phyloP scores from a whole-genome alignment of 1,140 invertebrate species.

The Limonius californicus region DNA sequence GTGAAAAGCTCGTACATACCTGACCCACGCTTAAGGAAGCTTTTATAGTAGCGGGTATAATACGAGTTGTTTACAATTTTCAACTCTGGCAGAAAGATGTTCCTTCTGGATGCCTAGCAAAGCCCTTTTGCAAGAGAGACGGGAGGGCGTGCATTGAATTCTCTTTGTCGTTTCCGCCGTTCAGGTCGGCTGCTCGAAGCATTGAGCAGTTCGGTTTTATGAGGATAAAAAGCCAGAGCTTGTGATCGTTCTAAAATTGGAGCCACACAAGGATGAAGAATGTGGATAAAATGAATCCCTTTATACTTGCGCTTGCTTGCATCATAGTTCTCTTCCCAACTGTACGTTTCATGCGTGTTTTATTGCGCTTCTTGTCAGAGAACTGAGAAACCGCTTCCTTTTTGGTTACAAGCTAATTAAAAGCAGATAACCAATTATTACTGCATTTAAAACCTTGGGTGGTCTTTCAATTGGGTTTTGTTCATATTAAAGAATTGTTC shows the following conservation, averaged over 20 bases:
- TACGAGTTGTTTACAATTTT: background rate
- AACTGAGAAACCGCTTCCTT: background rate
- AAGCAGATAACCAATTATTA: background rate
- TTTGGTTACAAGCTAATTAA: background rate
- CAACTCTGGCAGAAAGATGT: background rate
- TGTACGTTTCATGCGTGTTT: background rate
- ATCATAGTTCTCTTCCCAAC: slow-evolving; percentile 5
- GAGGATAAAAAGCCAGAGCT: slow-evolving; percentile 10
- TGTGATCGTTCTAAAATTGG: slow-evolving; percentile 14
- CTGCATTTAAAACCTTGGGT: background rate
- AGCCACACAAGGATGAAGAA: slow-evolving; percentile 27
- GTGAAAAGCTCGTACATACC: background rate
- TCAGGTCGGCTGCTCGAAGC: slow-evolving; percentile 12
- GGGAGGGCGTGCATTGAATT: background rate
- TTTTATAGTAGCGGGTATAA: too few relatives aligned
- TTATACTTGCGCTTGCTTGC: slow-evolving; percentile 12
- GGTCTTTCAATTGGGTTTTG: background rate
- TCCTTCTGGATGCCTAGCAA: background rate
- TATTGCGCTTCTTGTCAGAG: background rate
- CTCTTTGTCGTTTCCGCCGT: slow-evolving; percentile 14
- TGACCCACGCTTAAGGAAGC: background rate
- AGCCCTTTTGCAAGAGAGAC: background rate
- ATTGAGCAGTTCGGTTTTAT: slow-evolving; percentile 9
- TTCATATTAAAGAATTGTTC: background rate
- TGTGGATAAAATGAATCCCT: slow-evolving; percentile 27